These are phyloP conservation scores for Mormyrus hasselquistii DNA, from an alignment of 2,797 vertebrate genomes.

Conservation along the genomic window DNA sequence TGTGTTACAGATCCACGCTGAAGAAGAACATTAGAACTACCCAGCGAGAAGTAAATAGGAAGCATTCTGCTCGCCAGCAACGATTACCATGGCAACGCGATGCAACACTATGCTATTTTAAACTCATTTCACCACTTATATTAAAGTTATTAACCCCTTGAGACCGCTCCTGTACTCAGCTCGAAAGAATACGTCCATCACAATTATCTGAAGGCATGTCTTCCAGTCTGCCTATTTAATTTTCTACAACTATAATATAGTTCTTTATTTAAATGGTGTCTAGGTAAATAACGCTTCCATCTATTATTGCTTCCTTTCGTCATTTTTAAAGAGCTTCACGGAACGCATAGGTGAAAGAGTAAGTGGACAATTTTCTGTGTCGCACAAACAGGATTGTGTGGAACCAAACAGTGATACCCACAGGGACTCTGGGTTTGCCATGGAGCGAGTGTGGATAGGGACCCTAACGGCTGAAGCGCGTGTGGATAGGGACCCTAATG, in stretches of 20 bases:
- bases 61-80: constrained; percentile 38
- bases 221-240: constrained; percentile 4
- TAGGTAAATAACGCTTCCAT: neutral
- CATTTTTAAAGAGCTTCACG: neutral
- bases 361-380: neutral
- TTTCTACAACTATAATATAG: neutral
- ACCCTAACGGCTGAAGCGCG: neutral
- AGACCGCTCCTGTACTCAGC: constrained; percentile 55
- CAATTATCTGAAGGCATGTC: constrained; percentile 49
- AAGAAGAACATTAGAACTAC: constrained; percentile 57
- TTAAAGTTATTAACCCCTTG: constrained; percentile 64
- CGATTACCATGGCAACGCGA: constrained; percentile 68
- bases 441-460: neutral
- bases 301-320: neutral
- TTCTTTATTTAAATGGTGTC: neutral
- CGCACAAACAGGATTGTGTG: neutral
- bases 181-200: constrained; percentile 63
- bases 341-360: neutral
- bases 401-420: neutral
- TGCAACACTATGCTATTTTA: constrained; percentile 63
- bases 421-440: neutral
- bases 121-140: constrained; percentile 68
- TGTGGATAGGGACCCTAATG: neutral
- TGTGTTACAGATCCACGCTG: constrained; percentile 37
- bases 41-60: constrained; percentile 54